Conservation (phyloP, 2,113 vertebrate genomes). For the Prietella phreatophila region DNA sequence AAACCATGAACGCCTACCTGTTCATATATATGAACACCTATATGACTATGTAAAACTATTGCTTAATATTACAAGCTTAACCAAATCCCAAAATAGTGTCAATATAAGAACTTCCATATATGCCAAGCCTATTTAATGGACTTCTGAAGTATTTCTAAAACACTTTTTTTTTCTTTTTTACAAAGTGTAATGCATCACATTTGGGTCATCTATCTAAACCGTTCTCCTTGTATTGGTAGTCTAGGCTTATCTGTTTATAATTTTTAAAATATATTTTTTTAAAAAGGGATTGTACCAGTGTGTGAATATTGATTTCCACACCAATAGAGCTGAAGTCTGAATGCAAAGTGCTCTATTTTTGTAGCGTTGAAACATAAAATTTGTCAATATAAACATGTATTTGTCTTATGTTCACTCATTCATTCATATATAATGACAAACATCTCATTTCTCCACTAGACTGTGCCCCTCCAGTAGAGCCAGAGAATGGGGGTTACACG, state of each 20-base stretch:
- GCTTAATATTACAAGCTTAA: background rate
- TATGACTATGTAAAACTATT: background rate
- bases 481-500: slow-evolving; percentile 92
- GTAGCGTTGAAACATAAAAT: background rate
- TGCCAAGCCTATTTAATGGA: background rate
- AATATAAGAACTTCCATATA: background rate
- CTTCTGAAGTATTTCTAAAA: background rate
- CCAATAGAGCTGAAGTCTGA: background rate
- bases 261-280: no score
- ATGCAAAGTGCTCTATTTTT: background rate
- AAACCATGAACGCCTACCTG: background rate
- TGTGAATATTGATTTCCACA: background rate
- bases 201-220: background rate
- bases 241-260: background rate
- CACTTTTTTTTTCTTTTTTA: background rate
- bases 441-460: background rate
- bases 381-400: background rate
- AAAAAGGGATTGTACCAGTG: background rate
- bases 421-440: background rate
- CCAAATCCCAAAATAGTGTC: background rate
- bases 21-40: no score
- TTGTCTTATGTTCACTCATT: background rate
- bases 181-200: background rate
- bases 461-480: slow-evolving; percentile 83
- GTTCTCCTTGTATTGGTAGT: background rate